Conservation (phyloP, 1,140 invertebrate genomes). For the Colletes gigas region DNA sequence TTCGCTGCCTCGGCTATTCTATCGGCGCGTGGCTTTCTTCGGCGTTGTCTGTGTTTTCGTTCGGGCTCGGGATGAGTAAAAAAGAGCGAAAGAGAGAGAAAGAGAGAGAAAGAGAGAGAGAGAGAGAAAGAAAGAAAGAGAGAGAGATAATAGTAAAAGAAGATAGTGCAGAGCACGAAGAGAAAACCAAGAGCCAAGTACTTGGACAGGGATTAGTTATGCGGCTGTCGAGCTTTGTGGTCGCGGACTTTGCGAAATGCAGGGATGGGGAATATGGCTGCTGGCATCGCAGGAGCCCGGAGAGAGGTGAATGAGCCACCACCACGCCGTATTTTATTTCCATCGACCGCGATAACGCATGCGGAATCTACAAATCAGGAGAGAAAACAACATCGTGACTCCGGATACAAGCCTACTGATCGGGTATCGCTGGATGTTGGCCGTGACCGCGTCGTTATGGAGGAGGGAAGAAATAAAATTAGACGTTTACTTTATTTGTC, state of each 20-base stretch:
- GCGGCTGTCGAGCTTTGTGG: conserved; percentile 36
- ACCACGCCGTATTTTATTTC: conserved; percentile 79
- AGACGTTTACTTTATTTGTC: neutral
- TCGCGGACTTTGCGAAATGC: conserved; percentile 31
- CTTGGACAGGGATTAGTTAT: conserved; percentile 37
- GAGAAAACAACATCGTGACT: conserved; percentile 68
- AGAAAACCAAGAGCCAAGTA: conserved; percentile 38
- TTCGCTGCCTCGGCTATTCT: conserved; percentile 61
- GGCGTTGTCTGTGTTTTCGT: conserved; percentile 77
- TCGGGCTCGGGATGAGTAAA: conserved; percentile 71
- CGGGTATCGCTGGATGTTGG: conserved; percentile 9
- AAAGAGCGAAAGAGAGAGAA: conserved; percentile 53
- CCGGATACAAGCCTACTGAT: conserved; percentile 31
- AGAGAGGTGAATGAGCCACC: conserved; percentile 71
- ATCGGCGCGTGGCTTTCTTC: conserved; percentile 76
- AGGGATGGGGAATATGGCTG: conserved; percentile 33
- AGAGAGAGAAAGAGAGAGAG: conserved; percentile 14
- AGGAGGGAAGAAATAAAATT: neutral
- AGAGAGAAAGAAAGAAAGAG: conserved; percentile 1
- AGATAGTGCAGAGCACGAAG: conserved; percentile 28
- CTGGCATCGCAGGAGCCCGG: conserved; percentile 36
- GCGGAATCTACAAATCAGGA: conserved; percentile 81
- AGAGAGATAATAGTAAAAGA: neutral
- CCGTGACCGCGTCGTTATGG: neutral
- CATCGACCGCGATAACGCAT: conserved; percentile 81